phyloP scores from a whole-genome alignment of 1,140 invertebrate species.

The Drosophila micromelanica region DNA sequence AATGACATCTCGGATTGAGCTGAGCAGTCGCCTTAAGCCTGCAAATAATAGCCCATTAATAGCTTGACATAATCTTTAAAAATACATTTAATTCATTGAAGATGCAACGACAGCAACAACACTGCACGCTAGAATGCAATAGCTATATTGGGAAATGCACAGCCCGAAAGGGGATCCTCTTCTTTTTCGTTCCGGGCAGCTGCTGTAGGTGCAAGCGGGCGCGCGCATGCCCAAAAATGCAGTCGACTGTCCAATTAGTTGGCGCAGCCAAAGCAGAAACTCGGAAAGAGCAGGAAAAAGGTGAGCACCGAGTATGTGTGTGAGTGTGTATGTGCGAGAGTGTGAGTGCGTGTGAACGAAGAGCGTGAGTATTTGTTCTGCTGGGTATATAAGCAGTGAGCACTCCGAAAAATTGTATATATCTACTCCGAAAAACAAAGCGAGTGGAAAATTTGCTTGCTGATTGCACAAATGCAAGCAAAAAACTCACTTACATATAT shows the following conservation, averaged over 20 bases:
- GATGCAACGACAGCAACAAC: slow-evolving; percentile 39
- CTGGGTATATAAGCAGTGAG: slow-evolving; percentile 36
- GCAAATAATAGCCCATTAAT: slow-evolving; percentile 48
- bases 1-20: too few relatives aligned
- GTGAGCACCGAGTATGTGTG: slow-evolving; percentile 26
- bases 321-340: slow-evolving; percentile 5
- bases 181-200: slow-evolving; percentile 1
- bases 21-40: slow-evolving; percentile 28
- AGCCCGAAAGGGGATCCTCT: slow-evolving; percentile 28
- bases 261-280: slow-evolving; percentile 44
- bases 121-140: slow-evolving; percentile 17
- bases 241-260: slow-evolving; percentile 73
- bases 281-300: slow-evolving; percentile 40
- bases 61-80: slow-evolving; percentile 47
- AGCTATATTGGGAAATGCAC: slow-evolving; percentile 27
- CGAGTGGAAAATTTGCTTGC: slow-evolving; percentile 10
- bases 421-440: slow-evolving; percentile 43
- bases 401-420: slow-evolving; percentile 42
- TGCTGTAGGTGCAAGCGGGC: slow-evolving; percentile 51
- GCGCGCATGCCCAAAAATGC: slow-evolving; percentile 48
- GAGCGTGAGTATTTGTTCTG: slow-evolving; percentile 18
- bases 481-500: background rate
- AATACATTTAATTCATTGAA: slow-evolving; percentile 60
- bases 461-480: slow-evolving; percentile 5
- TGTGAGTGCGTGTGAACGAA: slow-evolving; percentile 11